Evolutionary conservation across 2,797 vertebrate genomes (phyloP).

Genomic region (Apogon talboti): DNA sequence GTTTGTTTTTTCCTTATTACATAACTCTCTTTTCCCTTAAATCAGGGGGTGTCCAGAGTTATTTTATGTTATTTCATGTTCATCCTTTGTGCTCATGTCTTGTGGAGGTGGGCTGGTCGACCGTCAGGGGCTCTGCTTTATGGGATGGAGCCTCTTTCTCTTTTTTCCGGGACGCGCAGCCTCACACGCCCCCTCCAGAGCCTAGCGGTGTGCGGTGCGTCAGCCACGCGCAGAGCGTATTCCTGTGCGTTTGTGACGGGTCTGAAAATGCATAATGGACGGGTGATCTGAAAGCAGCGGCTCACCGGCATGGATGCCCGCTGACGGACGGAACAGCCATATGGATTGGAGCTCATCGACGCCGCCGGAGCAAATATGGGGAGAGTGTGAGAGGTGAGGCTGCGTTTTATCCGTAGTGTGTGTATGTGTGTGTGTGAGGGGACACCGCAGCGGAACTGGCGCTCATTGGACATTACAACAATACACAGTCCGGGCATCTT

Average conservation of each 20-base stretch:
- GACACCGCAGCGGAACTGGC: conserved; percentile 39
- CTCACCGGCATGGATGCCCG: conserved; percentile 59
- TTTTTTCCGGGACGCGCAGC: conserved; percentile 43
- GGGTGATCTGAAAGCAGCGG: conserved; percentile 44
- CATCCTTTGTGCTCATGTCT: neutral
- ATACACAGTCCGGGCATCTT: conserved; percentile 2
- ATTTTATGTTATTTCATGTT: too few relatives aligned
- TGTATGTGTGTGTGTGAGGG: conserved; percentile 19
- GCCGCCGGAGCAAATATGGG: conserved; percentile 75
- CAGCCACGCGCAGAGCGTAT: conserved; percentile 29
- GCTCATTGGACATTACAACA: conserved; percentile 17
- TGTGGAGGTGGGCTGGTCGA: conserved; percentile 26
- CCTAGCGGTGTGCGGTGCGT: conserved; percentile 38
- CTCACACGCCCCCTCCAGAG: conserved; percentile 44
- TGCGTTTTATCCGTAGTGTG: neutral
- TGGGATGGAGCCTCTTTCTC: conserved; percentile 20
- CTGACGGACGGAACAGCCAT: conserved; percentile 58
- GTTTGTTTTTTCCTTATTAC: too few relatives aligned
- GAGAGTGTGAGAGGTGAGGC: conserved; percentile 73
- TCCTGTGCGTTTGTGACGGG: neutral
- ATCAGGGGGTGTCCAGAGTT: too few relatives aligned
- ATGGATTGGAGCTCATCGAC: conserved; percentile 82
- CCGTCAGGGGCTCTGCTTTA: conserved; percentile 52
- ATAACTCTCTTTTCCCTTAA: too few relatives aligned
- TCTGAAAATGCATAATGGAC: conserved; percentile 36